These are phyloP conservation scores for Mobula hypostoma DNA, from an alignment of 2,113 vertebrate species.

Conservation along the genomic window DNA sequence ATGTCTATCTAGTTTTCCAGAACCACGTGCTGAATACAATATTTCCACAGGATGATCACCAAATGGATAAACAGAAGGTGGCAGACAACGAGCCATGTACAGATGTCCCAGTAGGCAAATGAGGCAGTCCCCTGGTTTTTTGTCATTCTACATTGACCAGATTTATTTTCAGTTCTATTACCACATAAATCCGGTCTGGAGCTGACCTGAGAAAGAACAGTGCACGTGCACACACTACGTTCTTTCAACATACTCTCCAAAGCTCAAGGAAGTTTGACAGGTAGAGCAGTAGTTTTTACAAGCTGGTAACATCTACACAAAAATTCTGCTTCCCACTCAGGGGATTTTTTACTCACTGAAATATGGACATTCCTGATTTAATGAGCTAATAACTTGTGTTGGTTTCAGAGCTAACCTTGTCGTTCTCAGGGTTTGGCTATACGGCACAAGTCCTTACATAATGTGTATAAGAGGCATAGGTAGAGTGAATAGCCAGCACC, in stretches of 20 bases:
- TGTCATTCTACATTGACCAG: not conserved
- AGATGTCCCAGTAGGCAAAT: not conserved
- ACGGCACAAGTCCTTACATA: not conserved
- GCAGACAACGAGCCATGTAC: not conserved
- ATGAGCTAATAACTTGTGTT: not conserved
- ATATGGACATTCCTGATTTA: not conserved
- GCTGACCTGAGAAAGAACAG: not conserved
- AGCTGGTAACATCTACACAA: not conserved
- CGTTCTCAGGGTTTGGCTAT: not conserved
- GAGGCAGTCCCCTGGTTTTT: not conserved
- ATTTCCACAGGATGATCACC: not conserved
- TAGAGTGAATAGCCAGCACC: too few species aligned
- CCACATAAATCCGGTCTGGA: not conserved
- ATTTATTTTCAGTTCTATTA: slow-evolving; percentile 1
- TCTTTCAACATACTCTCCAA: not conserved
- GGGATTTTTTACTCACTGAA: not conserved
- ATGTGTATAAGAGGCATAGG: too few species aligned
- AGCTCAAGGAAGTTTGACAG: not conserved
- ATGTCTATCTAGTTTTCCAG: not conserved
- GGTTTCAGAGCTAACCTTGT: not conserved
- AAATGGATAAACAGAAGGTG: not conserved
- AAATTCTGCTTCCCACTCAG: not conserved
- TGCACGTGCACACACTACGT: not conserved
- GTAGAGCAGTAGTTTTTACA: not conserved
- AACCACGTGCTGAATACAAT: not conserved